Base-by-base conservation (phyloP, 2,797 vertebrate species). In the Galago senegalensis region DNA sequence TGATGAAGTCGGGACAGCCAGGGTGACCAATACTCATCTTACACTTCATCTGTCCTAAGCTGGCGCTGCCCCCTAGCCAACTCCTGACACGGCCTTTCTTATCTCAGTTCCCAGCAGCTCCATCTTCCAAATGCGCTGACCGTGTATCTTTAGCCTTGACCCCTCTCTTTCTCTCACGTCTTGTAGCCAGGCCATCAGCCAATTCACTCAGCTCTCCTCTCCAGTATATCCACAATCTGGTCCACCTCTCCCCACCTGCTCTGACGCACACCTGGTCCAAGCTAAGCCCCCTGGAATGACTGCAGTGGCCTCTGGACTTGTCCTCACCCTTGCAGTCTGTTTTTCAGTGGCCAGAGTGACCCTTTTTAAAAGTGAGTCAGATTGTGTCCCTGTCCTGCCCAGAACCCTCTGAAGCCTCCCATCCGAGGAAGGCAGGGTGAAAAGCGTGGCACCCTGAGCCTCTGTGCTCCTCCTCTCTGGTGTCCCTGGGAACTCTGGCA, bases 41-140 rank as follows among this genome's bases (percentile, higher is more conserved):
- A 11, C 5, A 6, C 61, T 34, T 18, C 21, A 6, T 34, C 3
- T 3, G 3, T n/a, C 79, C 40, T 0, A 0, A 27, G 23, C 21
- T 31, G 10, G 21, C 2, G 60, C 67, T 34, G 12, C n/a, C 25
- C 29, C 5, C 8, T 56, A 16, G 4, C 53, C 31, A 58, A 17
- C 27, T 43, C 31, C 40, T 27, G 21, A 43, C 13, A 3, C 11
- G 11, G 29, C 12, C n/a, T 12, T 53, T 60, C n/a, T 34, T 23
- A 49, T 25, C 37, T 31, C 49, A 27, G 4, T 21, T 18, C 16
- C 14, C 0, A 6, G 61, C 23, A 65, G 37, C 61, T 49, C 11
- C 69, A 0, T 60, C 17, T 27, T 67, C 79, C 46, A 40, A 53
- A 49, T 8, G 43, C 43, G 65, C 91, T 16, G 67, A 53, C 37